phyloP scores from a whole-genome alignment of 2,797 vertebrate genomes.

The Anableps anableps region DNA sequence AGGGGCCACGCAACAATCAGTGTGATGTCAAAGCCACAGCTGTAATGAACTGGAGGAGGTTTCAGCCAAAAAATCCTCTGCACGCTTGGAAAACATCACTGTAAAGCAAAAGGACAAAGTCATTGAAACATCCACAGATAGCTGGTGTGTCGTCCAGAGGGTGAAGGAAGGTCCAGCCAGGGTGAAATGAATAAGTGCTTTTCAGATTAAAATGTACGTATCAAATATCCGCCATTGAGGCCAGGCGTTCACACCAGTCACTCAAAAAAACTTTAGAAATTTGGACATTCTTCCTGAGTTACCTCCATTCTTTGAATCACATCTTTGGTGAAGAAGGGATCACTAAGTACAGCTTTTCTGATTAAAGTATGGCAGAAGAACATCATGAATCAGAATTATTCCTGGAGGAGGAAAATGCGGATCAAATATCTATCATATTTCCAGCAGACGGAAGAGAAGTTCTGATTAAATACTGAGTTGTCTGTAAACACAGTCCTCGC shows the following conservation, averaged over 20 bases:
- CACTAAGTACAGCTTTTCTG: background rate
- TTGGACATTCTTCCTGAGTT: background rate
- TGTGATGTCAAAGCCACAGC: slow-evolving; percentile 46
- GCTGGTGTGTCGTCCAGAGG: background rate
- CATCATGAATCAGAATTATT: too few species aligned
- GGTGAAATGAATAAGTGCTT: background rate
- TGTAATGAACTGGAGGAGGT: background rate
- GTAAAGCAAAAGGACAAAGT: slow-evolving; percentile 8
- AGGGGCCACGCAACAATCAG: slow-evolving; percentile 17
- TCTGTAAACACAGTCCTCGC: too few species aligned
- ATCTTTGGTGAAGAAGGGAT: background rate
- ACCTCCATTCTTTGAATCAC: background rate
- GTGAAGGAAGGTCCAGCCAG: background rate
- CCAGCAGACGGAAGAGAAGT: too few species aligned
- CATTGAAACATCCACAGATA: background rate
- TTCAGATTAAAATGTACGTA: background rate
- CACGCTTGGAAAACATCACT: slow-evolving; percentile 25
- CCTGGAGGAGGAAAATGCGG: too few species aligned
- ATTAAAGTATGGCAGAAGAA: background rate
- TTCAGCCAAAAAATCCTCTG: slow-evolving; percentile 31
- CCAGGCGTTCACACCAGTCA: background rate
- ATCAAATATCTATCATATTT: background rate
- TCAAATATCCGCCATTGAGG: background rate
- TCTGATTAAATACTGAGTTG: too few species aligned
- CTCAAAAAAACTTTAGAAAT: background rate